Evolutionary conservation across 2,797 vertebrate genomes (phyloP).

Genomic region (Parauchenoglanis punctatus): DNA sequence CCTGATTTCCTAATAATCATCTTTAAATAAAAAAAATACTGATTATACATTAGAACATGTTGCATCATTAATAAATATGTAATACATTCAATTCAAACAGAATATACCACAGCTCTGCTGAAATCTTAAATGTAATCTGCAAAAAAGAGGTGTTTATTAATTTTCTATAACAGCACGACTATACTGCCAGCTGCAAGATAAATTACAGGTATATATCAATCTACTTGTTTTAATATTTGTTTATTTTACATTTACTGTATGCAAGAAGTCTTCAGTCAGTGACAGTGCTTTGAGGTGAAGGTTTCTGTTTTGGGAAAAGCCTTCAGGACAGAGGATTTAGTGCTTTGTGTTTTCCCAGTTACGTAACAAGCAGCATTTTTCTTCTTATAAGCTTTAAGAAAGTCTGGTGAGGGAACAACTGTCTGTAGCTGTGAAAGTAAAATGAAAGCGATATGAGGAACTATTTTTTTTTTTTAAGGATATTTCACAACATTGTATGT

Average conservation of each 20-base stretch:
- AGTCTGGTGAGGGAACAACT: background rate
- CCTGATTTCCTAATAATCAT: background rate
- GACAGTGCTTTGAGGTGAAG: background rate
- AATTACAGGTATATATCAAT: background rate
- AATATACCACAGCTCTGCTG: background rate
- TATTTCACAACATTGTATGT: background rate
- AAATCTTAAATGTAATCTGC: background rate
- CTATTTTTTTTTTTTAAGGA: background rate
- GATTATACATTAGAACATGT: background rate
- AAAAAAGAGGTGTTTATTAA: background rate
- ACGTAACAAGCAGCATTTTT: background rate
- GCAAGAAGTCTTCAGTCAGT: background rate
- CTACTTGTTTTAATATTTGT: background rate
- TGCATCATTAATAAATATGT: background rate
- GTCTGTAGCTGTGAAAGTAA: background rate
- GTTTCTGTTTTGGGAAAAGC: background rate
- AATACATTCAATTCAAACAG: background rate
- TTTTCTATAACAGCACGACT: background rate
- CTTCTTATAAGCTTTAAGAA: background rate
- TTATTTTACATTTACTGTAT: background rate
- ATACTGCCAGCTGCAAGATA: background rate
- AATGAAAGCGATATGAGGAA: background rate
- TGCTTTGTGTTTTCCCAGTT: background rate
- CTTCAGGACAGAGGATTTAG: background rate
- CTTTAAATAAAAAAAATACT: background rate